A percentile compares a stretch with the other conserved stretches of the same genome.
phyloP scores from a whole-genome alignment of 2,888 invertebrate species.

The Scaptomyza flava region DNA sequence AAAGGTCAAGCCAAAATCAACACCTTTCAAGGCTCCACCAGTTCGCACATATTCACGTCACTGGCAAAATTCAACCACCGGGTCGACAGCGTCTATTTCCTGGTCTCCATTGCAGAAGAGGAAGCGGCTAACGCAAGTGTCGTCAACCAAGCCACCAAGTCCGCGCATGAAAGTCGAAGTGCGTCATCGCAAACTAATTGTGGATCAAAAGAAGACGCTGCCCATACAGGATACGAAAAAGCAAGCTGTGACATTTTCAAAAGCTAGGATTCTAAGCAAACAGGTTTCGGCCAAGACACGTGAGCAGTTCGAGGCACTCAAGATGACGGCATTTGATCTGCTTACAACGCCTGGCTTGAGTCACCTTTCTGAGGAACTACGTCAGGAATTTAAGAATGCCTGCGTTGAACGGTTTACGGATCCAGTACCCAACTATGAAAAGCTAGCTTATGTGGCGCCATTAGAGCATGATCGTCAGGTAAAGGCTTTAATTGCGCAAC shows the following conservation, averaged over 20 bases:
- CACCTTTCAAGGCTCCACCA: constrained; percentile 43
- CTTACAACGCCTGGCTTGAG: constrained; percentile 67
- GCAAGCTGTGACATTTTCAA: constrained; percentile 12
- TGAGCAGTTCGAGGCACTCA: constrained; percentile 52
- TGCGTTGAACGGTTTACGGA: constrained; percentile 50
- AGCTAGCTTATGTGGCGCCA: constrained; percentile 25
- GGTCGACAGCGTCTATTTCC: constrained; percentile 28
- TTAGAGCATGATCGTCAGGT: constrained; percentile 54
- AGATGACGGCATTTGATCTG: constrained; percentile 78
- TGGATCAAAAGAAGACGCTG: constrained; percentile 67
- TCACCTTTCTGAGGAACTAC: constrained; percentile 19
- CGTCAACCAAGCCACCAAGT: constrained; percentile 58
- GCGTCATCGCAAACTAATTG: constrained; percentile 67
- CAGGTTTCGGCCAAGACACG: constrained; percentile 64
- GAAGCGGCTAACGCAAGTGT: constrained; percentile 34
- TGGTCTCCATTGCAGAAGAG: constrained; percentile 51
- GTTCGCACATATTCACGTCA: constrained; percentile 73
- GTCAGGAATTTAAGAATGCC: constrained; percentile 46
- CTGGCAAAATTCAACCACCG: not conserved
- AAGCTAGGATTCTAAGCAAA: constrained; percentile 38
- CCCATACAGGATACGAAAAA: constrained; percentile 45
- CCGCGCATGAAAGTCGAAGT: constrained; percentile 59
- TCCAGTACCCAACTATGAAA: constrained; percentile 56
- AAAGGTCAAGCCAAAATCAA: not conserved
- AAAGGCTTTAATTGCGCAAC: constrained; percentile 42